These are phyloP conservation scores for Pomphorhynchus laevis DNA, from an alignment of 1,140 invertebrate genomes.

Conservation along the genomic window DNA sequence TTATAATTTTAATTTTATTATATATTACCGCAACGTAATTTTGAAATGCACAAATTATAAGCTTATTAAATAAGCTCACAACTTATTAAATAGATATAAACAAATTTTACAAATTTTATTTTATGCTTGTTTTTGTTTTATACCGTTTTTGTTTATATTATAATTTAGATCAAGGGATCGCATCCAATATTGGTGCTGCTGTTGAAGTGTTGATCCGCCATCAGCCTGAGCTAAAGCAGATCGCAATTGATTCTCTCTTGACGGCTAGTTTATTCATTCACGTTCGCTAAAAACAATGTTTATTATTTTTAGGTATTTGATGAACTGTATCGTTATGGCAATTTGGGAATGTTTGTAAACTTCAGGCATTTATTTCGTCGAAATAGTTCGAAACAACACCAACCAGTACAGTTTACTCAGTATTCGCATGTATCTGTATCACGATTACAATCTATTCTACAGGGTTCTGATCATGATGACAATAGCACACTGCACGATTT, in stretches of 20 bases:
- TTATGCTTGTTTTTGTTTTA: neutral
- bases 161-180: conserved; percentile 22
- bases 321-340: neutral
- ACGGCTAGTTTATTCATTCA: too few relatives aligned
- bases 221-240: conserved; percentile 40
- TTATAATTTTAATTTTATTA: too few relatives aligned
- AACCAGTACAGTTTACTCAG: too few relatives aligned
- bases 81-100: too few relatives aligned
- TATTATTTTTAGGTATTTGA: neutral
- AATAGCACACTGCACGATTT: too few relatives aligned
- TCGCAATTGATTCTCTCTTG: conserved; percentile 40
- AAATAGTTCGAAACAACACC: too few relatives aligned
- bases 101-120: neutral
- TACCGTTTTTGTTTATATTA: neutral
- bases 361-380: neutral
- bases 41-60: too few relatives aligned
- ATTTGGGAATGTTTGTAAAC: neutral
- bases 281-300: neutral
- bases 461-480: too few relatives aligned
- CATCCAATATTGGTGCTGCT: conserved; percentile 47
- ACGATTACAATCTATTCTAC: too few relatives aligned
- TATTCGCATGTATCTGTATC: too few relatives aligned
- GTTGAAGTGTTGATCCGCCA: conserved; percentile 72
- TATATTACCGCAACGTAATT: too few relatives aligned
- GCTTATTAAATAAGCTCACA: too few relatives aligned